Evolutionary conservation across 1,140 invertebrate genomes (phyloP), one percentile per base, ranked within the genome.

Genomic region (Rhyzopertha dominica): DNA sequence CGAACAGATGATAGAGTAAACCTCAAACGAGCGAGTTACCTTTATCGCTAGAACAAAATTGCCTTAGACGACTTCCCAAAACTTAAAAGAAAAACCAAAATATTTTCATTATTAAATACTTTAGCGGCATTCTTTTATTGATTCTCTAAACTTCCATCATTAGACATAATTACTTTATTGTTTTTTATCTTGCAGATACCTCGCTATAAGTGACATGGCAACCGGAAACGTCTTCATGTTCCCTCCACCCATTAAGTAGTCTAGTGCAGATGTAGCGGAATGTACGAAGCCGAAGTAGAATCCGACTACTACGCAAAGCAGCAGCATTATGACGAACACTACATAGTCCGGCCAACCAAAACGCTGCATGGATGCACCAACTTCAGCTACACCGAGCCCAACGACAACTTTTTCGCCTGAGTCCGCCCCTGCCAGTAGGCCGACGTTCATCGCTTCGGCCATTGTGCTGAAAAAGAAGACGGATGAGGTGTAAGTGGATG

Each of bases 201-300:
- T 86, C 14, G 90, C 84, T 47, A 90, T 79, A 1, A 92, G 67
- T 7, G 87, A 90, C 70, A 90, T 77, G 48, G 83, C 80, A 9
- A 91, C 80, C 0, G 89, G 87, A 50, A 89, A 74, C 5, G 84
- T 72, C 32, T 77, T 77, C 87, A 95, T 89, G 47, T 84, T 82
- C 47, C 85, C 75, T 5, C 87, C 87, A 1, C 87, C 90, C 49
- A 93, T 80, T 13, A 95, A 69, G 63, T 92, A 94, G 49, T 91
- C 86, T 34, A 81, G 77, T 0, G 78, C 77, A 18, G 75, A 76
- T 39, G 76, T 74, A 28, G 82, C 79, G 29, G 81, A 77, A 35
- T 81, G 81, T 20, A 79, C 71, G 43, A 85, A 84, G 4, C 84
- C 87, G 62, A 87, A 90, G 61, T 86, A 89, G 7, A 90, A 56